Evolutionary conservation across 2,113 vertebrate genomes (phyloP).

Genomic region (Piaya cayana): DNA sequence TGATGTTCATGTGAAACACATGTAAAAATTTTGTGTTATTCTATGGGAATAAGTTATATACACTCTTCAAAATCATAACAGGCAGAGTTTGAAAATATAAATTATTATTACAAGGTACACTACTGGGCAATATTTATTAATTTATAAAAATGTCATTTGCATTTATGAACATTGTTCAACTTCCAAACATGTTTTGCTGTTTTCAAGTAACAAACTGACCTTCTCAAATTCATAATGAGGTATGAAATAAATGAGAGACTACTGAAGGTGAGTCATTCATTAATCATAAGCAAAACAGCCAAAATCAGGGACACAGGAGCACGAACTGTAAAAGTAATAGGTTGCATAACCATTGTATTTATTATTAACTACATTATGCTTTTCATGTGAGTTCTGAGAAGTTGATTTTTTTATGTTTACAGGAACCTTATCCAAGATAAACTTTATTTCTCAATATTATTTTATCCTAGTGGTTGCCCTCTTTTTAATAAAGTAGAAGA

Average conservation of each 20-base stretch:
- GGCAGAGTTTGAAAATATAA: neutral
- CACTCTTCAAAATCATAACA: neutral
- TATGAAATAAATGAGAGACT: slow-evolving; percentile 81
- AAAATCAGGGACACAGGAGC: slow-evolving; percentile 59
- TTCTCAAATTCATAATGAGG: slow-evolving; percentile 81
- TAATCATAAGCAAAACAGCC: slow-evolving; percentile 78
- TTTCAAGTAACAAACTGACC: slow-evolving; percentile 49
- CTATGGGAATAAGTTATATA: neutral
- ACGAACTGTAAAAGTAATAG: slow-evolving; percentile 55
- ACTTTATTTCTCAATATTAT: slow-evolving; percentile 60
- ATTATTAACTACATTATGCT: slow-evolving; percentile 78
- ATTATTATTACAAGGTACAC: neutral
- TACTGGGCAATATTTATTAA: neutral
- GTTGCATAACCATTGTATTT: slow-evolving; percentile 74
- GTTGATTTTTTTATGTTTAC: neutral
- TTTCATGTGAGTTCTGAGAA: slow-evolving; percentile 69
- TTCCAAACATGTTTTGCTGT: slow-evolving; percentile 41
- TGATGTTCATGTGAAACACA: neutral
- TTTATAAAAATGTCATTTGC: neutral
- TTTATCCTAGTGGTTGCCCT: neutral
- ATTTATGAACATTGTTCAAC: neutral
- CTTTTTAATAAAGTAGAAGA: slow-evolving; percentile 1
- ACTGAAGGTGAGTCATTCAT: slow-evolving; percentile 79
- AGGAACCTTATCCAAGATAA: slow-evolving; percentile 69
- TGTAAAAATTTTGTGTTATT: neutral